Percentiles rank a stretch among this genome's conserved stretches.
Conservation (phyloP, 1,140 invertebrate genomes). For the Thalassaphorura encarpata region DNA sequence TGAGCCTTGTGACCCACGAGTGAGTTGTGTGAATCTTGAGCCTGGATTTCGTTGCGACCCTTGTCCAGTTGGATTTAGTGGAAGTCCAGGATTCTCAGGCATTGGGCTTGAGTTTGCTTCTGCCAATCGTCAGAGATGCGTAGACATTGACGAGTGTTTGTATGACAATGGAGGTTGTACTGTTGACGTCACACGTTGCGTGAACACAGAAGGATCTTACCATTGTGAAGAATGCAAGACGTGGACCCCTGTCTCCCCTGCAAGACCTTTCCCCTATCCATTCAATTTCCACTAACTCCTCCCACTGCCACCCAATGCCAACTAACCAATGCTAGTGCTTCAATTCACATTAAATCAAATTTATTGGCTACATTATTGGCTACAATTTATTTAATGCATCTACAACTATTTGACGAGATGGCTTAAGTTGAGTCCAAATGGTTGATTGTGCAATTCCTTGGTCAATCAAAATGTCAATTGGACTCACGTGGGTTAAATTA, state of each 20-base stretch:
- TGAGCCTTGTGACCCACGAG: constrained; percentile 2
- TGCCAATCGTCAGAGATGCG: constrained; percentile 30
- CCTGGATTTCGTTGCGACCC: neutral
- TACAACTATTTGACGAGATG: too few relatives aligned
- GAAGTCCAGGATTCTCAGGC: neutral
- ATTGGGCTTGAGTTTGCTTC: neutral
- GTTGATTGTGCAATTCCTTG: too few relatives aligned
- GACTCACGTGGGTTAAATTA: too few relatives aligned
- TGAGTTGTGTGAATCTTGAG: neutral
- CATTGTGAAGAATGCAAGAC: constrained; percentile 1
- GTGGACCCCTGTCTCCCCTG: neutral
- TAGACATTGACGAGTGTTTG: constrained; percentile 44
- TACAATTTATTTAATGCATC: too few relatives aligned
- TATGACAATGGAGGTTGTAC: constrained; percentile 35
- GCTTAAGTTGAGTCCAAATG: too few relatives aligned
- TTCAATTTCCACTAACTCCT: too few relatives aligned
- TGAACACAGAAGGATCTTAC: constrained; percentile 2
- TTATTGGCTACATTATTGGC: too few relatives aligned
- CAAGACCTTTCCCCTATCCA: neutral
- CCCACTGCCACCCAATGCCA: too few relatives aligned
- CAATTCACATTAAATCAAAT: too few relatives aligned
- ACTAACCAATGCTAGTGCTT: too few relatives aligned
- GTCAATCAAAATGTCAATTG: too few relatives aligned
- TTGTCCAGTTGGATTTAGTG: neutral
- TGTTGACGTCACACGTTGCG: constrained; percentile 16